A percentile compares a stretch with the other conserved stretches of the same genome.
These are phyloP conservation scores for Rhinogobio ventralis DNA, from an alignment of 2,797 vertebrate species.

Conservation along the genomic window DNA sequence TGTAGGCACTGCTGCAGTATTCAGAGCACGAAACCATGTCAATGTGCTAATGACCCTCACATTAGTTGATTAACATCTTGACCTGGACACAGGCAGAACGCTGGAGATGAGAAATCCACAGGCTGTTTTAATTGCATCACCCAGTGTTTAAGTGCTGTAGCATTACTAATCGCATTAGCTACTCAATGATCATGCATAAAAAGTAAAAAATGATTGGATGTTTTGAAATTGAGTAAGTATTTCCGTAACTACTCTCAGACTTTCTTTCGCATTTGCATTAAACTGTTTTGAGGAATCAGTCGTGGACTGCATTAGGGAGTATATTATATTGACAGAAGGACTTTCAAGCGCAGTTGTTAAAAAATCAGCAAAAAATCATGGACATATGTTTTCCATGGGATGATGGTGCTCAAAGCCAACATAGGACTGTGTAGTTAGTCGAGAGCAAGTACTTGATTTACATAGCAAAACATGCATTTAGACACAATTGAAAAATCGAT, in stretches of 20 bases:
- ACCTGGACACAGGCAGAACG: conserved; percentile 53
- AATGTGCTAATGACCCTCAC: conserved; percentile 54
- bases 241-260: background rate
- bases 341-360: background rate
- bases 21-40: conserved; percentile 46
- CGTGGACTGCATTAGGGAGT: background rate
- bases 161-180: conserved; percentile 52
- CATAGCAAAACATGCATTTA: background rate
- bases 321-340: background rate
- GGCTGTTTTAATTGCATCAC: conserved; percentile 55
- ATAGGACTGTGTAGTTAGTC: background rate
- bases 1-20: conserved; percentile 8
- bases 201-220: conserved; percentile 31
- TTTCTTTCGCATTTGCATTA: background rate
- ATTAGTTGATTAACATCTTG: conserved; percentile 61
- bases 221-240: conserved; percentile 26
- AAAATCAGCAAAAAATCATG: no score
- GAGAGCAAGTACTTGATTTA: background rate
- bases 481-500: background rate
- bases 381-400: background rate
- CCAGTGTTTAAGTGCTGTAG: conserved; percentile 51
- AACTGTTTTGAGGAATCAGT: background rate
- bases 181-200: conserved; percentile 32
- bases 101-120: conserved; percentile 46
- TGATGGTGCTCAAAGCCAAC: background rate